These are phyloP conservation scores for Chelidonichthys spinosus DNA, from an alignment of 2,797 vertebrate genomes.

Conservation along the genomic window DNA sequence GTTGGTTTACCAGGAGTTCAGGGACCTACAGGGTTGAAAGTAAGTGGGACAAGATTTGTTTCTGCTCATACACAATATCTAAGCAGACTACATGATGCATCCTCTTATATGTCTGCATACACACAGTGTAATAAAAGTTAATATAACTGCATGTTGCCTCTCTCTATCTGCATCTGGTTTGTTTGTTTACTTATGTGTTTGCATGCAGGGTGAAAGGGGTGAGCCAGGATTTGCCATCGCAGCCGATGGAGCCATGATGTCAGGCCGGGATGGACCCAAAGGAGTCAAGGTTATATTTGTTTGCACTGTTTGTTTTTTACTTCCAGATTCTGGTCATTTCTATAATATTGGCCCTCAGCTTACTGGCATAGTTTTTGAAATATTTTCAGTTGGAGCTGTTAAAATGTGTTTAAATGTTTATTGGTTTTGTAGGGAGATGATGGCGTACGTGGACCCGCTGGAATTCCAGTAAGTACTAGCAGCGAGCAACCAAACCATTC, in stretches of 20 bases:
- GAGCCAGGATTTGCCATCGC: conserved; percentile 85
- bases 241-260: conserved; percentile 81
- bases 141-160: conserved; percentile 41
- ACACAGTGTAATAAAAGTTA: background rate
- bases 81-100: background rate
- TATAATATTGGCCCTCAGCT: background rate
- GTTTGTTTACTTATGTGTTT: conserved; percentile 23
- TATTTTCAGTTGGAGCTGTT: background rate
- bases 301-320: background rate
- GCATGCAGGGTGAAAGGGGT: conserved; percentile 92
- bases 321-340: accelerated
- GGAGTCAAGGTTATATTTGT: conserved; percentile 82
- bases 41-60: conserved; percentile 55
- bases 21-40: conserved; percentile 89
- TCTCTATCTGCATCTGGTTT: background rate
- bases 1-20: conserved; percentile 85
- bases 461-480: conserved; percentile 70
- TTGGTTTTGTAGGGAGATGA: conserved; percentile 84
- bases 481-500: background rate
- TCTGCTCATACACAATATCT: background rate
- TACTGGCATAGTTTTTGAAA: too few species aligned
- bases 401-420: background rate
- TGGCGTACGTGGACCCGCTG: conserved; percentile 82
- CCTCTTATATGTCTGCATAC: background rate
- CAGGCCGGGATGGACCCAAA: conserved; percentile 76